These are phyloP conservation scores for Ernsta delagoae DNA, from an alignment of 2,888 invertebrate species.

Conservation along the genomic window DNA sequence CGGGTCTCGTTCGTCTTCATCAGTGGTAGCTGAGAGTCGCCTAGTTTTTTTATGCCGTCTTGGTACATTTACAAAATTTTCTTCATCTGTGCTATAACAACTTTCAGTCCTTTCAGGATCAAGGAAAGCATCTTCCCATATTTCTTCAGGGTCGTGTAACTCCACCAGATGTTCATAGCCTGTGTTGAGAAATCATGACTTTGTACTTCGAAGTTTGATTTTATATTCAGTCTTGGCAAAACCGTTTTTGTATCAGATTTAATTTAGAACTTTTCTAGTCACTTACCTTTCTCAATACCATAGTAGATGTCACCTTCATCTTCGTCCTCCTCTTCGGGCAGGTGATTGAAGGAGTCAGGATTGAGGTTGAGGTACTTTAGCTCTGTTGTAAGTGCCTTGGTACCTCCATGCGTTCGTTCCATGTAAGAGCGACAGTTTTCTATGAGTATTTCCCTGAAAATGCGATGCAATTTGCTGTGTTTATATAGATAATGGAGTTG, in stretches of 20 bases:
- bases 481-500: background rate
- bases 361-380: slow-evolving; percentile 91
- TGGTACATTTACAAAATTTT: slow-evolving; percentile 28
- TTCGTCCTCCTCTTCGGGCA: slow-evolving; percentile 81
- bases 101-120: slow-evolving; percentile 53
- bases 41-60: slow-evolving; percentile 55
- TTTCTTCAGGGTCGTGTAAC: slow-evolving; percentile 65
- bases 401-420: slow-evolving; percentile 79
- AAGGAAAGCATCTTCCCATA: slow-evolving; percentile 56
- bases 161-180: slow-evolving; percentile 80
- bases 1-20: slow-evolving; percentile 62
- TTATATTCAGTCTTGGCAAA: background rate
- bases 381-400: slow-evolving; percentile 88
- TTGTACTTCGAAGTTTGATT: background rate
- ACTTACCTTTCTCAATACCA: slow-evolving; percentile 86
- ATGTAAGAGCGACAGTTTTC: slow-evolving; percentile 71
- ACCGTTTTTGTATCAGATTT: background rate
- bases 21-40: slow-evolving; percentile 44
- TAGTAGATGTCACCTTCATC: slow-evolving; percentile 83
- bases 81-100: slow-evolving; percentile 50
- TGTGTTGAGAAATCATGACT: slow-evolving; percentile 43
- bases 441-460: slow-evolving; percentile 61
- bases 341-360: slow-evolving; percentile 87
- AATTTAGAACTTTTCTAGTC: background rate
- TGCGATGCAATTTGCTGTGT: background rate